A percentile compares a stretch with the other conserved stretches of the same genome.
Conservation (phyloP, 2,888 invertebrate species). For the Cataglyphis cursor region DNA sequence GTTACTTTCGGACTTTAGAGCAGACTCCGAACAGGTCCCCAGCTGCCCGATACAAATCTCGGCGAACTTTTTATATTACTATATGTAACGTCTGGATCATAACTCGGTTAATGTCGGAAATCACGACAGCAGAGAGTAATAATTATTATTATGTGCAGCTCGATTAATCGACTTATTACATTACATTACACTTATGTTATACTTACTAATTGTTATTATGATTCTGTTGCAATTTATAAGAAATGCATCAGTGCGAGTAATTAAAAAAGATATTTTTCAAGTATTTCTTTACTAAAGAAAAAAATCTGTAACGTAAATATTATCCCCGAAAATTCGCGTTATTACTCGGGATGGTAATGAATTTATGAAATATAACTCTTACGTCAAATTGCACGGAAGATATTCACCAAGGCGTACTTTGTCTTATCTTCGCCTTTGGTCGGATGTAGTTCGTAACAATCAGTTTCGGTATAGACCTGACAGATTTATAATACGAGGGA, state of each 20-base stretch:
- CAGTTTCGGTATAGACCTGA: conserved; percentile 52
- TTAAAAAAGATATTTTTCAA: background rate
- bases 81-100: background rate
- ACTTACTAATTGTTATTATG: background rate
- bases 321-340: conserved; percentile 58
- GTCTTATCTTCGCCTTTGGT: conserved; percentile 76
- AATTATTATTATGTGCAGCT: background rate
- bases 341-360: conserved; percentile 40
- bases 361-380: conserved; percentile 62
- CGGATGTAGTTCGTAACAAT: conserved; percentile 74
- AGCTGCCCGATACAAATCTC: conserved; percentile 20
- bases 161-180: background rate
- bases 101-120: conserved; percentile 11
- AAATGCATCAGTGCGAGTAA: background rate
- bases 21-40: conserved; percentile 56
- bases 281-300: background rate
- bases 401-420: conserved; percentile 74
- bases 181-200: background rate
- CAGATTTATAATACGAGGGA: conserved; percentile 67
- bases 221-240: background rate
- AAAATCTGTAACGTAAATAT: background rate
- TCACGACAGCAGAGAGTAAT: background rate
- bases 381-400: conserved; percentile 60
- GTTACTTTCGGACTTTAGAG: conserved; percentile 66
- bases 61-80: conserved; percentile 2